Evolutionary conservation across 2,113 vertebrate genomes (phyloP), one percentile per base, ranked within the genome.

Genomic region (Seriola dumerili): DNA sequence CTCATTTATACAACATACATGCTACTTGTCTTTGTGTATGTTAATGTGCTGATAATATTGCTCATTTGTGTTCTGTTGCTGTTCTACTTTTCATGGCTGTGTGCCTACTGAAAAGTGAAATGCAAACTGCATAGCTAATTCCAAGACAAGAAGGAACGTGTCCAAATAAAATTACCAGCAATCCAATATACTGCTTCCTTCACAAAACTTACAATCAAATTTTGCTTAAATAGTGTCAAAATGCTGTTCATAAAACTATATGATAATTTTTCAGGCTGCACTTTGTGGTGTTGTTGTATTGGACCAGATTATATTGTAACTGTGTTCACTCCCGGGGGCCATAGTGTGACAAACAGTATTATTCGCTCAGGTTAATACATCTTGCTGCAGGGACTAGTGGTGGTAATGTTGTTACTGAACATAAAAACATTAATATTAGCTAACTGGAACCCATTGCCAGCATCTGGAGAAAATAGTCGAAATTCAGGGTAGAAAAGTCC

Each of bases 381-480:
- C 14, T 55, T 34, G 13, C 83, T 66, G 54, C 34, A 34, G 66
- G 65, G 42, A n/a, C 23, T 8, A 32, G 19, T 17, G 52, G 5
- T 7, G 16, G 21, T 32, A 38, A 76, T 55, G 36, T 8, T 7
- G 44, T 61, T 44, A 52, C 42, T 52, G 5, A 71, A 80, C 44
- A 76, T 76, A 54, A 67, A 54, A 80, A 70, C 59, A 80, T 70
- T 34, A 64, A 70, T 64, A 50, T 70, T 63, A 29, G 38, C 57
- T 19, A 70, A 75, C 40, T 11, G 32, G 42, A 52, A 25, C 55
- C 7, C 17, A 16, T 44, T 2, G 19, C 17, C 38, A 50, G 38
- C 29, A 58, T 65, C 5, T 36, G 25, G 9, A 17, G 48, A 59
- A 64, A 50, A 42, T 52, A 34, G 75, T 64, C n/a, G 19, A 54